Percentiles rank a stretch among this genome's conserved stretches.
phyloP scores from a whole-genome alignment of 2,113 vertebrate genomes.

The Lophius piscatorius region DNA sequence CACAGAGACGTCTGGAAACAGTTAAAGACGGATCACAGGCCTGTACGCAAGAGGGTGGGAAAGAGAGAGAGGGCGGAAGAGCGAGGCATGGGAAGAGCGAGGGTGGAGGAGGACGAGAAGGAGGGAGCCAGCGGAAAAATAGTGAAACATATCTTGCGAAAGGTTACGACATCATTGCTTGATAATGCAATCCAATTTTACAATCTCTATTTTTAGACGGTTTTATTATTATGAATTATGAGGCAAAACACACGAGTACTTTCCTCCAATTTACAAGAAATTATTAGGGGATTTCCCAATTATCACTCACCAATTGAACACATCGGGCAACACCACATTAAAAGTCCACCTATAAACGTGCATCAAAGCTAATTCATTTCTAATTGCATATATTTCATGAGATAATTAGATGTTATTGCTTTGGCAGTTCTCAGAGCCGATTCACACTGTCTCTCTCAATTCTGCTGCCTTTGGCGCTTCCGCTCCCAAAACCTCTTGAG shows the following conservation, averaged over 20 bases:
- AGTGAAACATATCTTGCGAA: slow-evolving; percentile 58
- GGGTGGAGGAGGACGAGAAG: slow-evolving; percentile 67
- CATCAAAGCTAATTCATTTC: neutral
- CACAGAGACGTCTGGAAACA: slow-evolving; percentile 79
- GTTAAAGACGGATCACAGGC: slow-evolving; percentile 79
- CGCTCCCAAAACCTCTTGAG: slow-evolving; percentile 66
- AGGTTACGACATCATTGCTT: slow-evolving; percentile 19
- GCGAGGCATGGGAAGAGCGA: slow-evolving; percentile 65
- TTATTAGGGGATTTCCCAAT: neutral
- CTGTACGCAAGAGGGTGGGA: slow-evolving; percentile 77
- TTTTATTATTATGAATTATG: slow-evolving; percentile 12
- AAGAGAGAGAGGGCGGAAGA: slow-evolving; percentile 75
- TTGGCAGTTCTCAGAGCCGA: slow-evolving; percentile 50
- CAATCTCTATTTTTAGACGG: slow-evolving; percentile 55
- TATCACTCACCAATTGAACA: slow-evolving; percentile 1
- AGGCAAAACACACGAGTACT: neutral
- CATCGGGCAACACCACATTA: neutral
- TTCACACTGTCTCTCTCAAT: slow-evolving; percentile 47
- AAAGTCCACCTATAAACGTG: neutral
- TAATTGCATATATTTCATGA: neutral
- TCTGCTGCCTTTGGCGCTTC: slow-evolving; percentile 67
- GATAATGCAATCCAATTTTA: slow-evolving; percentile 26
- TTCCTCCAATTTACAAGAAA: neutral
- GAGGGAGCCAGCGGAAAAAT: slow-evolving; percentile 67
- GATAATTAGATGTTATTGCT: neutral